A percentile compares a stretch with the other conserved stretches of the same genome.
These are phyloP conservation scores for Campaea margaritaria DNA, from an alignment of 2,888 invertebrate genomes.

Conservation along the genomic window DNA sequence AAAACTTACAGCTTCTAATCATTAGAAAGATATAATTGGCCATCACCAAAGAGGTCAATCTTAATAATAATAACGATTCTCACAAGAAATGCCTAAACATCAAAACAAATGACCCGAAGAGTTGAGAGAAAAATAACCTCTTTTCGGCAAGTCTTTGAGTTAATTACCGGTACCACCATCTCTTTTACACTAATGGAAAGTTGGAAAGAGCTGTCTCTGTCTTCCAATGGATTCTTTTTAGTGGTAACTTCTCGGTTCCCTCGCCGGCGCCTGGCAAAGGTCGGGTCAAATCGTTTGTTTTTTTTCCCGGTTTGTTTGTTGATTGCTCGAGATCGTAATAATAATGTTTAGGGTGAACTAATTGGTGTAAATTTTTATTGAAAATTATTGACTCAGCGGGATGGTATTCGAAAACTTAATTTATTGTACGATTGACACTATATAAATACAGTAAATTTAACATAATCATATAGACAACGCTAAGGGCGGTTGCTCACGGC, in stretches of 20 bases:
- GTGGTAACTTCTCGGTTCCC: conserved; percentile 12
- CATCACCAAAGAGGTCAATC: conserved; percentile 42
- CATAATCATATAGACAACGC: too few relatives aligned
- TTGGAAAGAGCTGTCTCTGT: conserved; percentile 45
- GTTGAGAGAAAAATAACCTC: conserved; percentile 63
- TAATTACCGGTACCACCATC: conserved; percentile 65
- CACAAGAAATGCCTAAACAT: conserved; percentile 55
- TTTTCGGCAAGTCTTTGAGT: conserved; percentile 82
- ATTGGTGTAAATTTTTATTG: conserved; percentile 83
- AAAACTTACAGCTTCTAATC: conserved; percentile 33
- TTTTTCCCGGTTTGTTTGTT: conserved; percentile 66
- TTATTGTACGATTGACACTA: too few relatives aligned
- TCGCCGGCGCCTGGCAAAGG: conserved; percentile 75
- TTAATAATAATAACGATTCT: conserved; percentile 59
- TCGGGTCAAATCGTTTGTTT: conserved; percentile 80
- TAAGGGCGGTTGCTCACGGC: too few relatives aligned
- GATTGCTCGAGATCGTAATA: conserved; percentile 76
- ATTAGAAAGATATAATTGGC: conserved; percentile 45
- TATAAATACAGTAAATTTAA: too few relatives aligned
- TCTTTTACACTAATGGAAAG: conserved; percentile 42
- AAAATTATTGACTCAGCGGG: conserved; percentile 62
- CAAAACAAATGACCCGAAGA: conserved; percentile 72
- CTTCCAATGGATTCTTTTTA: conserved; percentile 43
- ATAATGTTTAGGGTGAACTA: conserved; percentile 79
- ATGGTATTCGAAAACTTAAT: conserved; percentile 7